Base-by-base conservation (phyloP, 2,797 vertebrate species). In the Chiroxiphia lanceolata region DNA sequence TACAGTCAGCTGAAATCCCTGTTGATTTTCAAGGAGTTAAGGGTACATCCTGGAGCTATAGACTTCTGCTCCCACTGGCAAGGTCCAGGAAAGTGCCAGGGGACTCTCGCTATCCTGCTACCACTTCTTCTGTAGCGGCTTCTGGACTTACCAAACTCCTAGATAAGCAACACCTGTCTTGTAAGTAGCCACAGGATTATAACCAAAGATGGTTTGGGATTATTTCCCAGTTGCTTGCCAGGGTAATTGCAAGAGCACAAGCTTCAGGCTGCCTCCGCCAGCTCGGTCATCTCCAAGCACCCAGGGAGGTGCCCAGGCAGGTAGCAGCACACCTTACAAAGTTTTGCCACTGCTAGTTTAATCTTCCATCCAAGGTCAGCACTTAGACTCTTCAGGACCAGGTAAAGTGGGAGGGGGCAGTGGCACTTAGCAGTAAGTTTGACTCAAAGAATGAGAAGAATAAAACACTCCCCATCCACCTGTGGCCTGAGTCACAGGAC, bases 271-370 rank as follows among this genome's bases (percentile, higher is more conserved):
- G 13, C 33, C 56, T 31, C 48, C 1, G 3, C 25, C 27, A 76
- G 33, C 29, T 59, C 57, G 15, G 23, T n/a, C n/a, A 88, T 31
- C 65, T 69, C 15, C 3, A 3, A 80, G 53, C 11, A 83, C 54
- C 16, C 57, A 63, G 34, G 3, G 13, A 72, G 44, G 72, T 15
- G 25, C 23, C 10, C 63, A 69, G 33, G 42, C 1, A 1, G 56
- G 42, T 50, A 86, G 56, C n/a, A 68, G 40, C 0, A 0, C 13
- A 50, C 20, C 29, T 54, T 22, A 59, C 0, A 0, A 76, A 70
- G 31, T 65, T 93, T 51, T 67, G 38, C 31, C 33, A 63, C 17
- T 18, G 42, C 25, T 45, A 25, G n/a, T 38, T 92, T 38, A 33
- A 34, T 44, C 48, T 77, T 60, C 68, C 17, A 71, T 26, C 18